Evolutionary conservation across 2,888 invertebrate species (phyloP), one percentile per base, ranked within the genome.

Genomic region (Timandra comae): DNA sequence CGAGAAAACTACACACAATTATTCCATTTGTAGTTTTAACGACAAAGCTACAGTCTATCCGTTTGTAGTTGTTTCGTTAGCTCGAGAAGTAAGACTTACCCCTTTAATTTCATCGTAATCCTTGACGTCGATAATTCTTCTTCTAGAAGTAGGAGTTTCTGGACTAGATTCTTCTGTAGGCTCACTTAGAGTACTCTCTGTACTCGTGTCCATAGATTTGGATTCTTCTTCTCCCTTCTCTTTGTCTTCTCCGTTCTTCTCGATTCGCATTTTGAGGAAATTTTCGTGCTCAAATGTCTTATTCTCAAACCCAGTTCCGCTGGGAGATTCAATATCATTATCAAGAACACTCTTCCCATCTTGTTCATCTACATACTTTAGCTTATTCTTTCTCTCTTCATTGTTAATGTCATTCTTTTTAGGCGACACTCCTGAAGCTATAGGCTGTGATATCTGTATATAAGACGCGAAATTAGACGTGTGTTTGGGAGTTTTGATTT

Each of bases 391-490:
- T 35, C 64, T 68, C 12, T 37, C 11, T 33, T 57, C 63, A 12
- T 46, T 52, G 13, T 52, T 51, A 22, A 63, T 64, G 29, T 67
- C 72, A 7, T 54, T 38, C 46, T 69, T 52, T 48, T 70, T 80
- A 24, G 69, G 58, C 8, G 69, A 66, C 1, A 80, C 68, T 2
- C 86, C 87, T 8, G 86, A 80, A 0, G 84, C 78, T 38, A 85
- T 62, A 0, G 86, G 85, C 50, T 85, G 82, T 3, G 86, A 86
- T 38, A 85, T 84, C 55, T 88, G 88, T 53, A 89, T 89, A 59
- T 88, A 89, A 33, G 89, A 89, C 35, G 89, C 88, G 60, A 88
- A 88, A 64, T 89, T 87, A 46, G 88, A 88, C 3, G 88, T 87
- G 30, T 87, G 87, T 56, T 86, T 87, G 8, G 82, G 80, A 7